Conservation (phyloP, 2,797 vertebrate species). For the Chromis chromis region DNA sequence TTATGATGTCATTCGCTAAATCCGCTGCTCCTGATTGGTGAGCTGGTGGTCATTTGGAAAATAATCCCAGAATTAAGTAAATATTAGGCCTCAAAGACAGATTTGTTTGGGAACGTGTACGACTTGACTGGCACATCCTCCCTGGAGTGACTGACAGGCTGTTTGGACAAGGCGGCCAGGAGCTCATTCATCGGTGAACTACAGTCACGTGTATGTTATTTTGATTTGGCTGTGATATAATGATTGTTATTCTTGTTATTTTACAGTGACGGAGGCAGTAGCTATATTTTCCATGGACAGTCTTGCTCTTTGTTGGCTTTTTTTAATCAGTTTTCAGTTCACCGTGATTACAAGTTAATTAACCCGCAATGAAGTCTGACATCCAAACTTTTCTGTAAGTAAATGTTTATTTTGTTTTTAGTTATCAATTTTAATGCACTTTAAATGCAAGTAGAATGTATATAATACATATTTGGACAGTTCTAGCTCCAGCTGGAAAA, state of each 20-base stretch:
- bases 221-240: too few relatives aligned
- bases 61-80: not conserved
- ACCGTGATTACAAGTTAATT: not conserved
- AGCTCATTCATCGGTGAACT: not conserved
- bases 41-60: too few relatives aligned
- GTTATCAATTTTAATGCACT: not conserved
- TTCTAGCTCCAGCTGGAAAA: too few relatives aligned
- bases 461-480: not conserved
- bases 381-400: not conserved
- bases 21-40: not conserved
- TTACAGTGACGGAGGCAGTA: not conserved
- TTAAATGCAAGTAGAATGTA: not conserved
- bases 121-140: too few relatives aligned
- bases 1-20: too few relatives aligned
- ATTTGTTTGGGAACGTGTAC: too few relatives aligned
- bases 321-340: not conserved
- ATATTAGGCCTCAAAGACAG: not conserved
- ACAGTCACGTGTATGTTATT: too few relatives aligned
- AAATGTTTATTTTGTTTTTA: too few relatives aligned
- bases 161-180: not conserved
- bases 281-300: not conserved
- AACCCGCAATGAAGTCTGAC: not conserved
- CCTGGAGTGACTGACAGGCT: too few relatives aligned
- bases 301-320: not conserved
- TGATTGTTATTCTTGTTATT: too few relatives aligned